Base-by-base conservation (phyloP, 2,797 vertebrate genomes). In the Thaleichthys pacificus region DNA sequence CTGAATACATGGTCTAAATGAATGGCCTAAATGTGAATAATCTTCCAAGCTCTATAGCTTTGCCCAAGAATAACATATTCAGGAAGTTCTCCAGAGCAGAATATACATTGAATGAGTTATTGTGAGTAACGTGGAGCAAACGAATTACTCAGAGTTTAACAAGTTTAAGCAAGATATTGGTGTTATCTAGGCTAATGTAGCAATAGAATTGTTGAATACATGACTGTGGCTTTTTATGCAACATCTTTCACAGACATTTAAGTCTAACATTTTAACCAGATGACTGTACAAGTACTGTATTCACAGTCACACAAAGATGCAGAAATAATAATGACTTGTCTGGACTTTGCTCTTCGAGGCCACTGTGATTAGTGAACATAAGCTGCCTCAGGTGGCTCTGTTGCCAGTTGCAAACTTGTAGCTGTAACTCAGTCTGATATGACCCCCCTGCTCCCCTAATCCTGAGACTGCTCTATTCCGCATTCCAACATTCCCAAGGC, bases 401-500 rank as follows among this genome's bases (percentile, higher is more conserved):
- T 66, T 75, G 47, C 75, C 69, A 72, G 80, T 85, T 80, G 78
- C 85, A 91, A 89, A 85, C 63, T 72, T 71, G 57, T 70, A 58
- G 61, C 62, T 69, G n/a, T 12, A 70, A 73, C 70, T 68, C 57
- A 12, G 60, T 51, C 19, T 21, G 5, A 54, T 28, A 66, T 66
- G 76, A 70, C 21, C 65, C 51, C 21, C 65, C 51, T 56, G 15
- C 51, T n/a, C 51, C 51, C 51, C 51, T n/a, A 88, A 91, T 90
- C 89, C 77, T 79, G 76, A 85, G 73, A 58, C 80, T 15, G 74
- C 82, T 89, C 80, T 68, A 82, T 85, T 89, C 85, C 88, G 80
- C 86, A 92, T 91, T 90, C 88, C 87, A 89, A 74, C 78, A 82
- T 83, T 87, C 88, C 84, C 84, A 71, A 72, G 87, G 85, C 79